A percentile compares a stretch with the other conserved stretches of the same genome.
Conservation (phyloP, 1,140 invertebrate genomes). For the Ganaspis sp. region DNA sequence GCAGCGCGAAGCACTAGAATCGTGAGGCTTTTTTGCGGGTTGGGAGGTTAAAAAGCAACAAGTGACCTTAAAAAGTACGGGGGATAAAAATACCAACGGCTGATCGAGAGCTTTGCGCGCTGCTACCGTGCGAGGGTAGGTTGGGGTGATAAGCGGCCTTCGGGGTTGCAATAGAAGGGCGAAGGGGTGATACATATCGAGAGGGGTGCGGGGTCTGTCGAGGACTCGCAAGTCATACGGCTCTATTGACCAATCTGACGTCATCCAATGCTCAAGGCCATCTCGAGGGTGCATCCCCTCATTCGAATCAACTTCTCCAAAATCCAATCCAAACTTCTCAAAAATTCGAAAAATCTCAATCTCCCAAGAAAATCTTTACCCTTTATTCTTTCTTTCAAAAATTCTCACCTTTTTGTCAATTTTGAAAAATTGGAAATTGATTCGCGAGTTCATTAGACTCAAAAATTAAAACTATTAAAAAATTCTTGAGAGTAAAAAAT, state of each 20-base stretch:
- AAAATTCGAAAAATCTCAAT: no score
- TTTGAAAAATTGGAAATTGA: no score
- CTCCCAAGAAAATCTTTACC: no score
- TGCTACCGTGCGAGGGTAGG: constrained; percentile 58
- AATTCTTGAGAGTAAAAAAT: no score
- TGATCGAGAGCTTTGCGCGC: constrained; percentile 72
- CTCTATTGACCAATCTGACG: constrained; percentile 53
- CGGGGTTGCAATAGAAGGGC: constrained; percentile 61
- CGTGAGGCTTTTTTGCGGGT: constrained; percentile 60
- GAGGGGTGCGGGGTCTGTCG: constrained; percentile 6
- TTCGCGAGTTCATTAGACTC: no score
- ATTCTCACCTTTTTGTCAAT: no score
- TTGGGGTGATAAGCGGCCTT: constrained; percentile 67
- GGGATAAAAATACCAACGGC: constrained; percentile 71
- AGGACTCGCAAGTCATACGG: constrained; percentile 13
- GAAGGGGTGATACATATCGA: constrained; percentile 38
- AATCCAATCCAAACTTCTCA: no score
- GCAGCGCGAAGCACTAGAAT: constrained; percentile 57
- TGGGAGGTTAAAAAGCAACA: constrained; percentile 75
- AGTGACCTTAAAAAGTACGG: constrained; percentile 74
- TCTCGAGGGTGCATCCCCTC: not conserved
- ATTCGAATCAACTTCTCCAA: not conserved
- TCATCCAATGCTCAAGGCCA: constrained; percentile 38
- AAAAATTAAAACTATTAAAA: no score
- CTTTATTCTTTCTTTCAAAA: no score